Base-by-base conservation (phyloP, 1,140 invertebrate species). In the Alviniconcha marisindica region DNA sequence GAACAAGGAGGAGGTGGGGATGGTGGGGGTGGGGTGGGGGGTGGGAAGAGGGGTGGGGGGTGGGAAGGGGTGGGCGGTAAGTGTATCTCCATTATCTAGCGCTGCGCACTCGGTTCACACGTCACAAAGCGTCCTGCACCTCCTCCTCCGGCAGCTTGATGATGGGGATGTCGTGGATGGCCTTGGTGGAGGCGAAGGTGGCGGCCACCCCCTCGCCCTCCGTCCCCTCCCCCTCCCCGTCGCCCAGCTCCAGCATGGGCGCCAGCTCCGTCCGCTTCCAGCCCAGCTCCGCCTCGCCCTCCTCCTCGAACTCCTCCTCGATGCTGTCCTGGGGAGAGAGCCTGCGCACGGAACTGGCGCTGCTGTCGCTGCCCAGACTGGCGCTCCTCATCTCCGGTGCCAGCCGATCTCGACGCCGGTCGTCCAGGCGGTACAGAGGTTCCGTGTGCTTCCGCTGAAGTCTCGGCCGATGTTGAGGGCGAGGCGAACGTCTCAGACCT, bases 291-390 rank as follows among this genome's bases (percentile, higher is more conserved):
- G 84, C 86, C 24, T 87, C 84, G 74, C 87, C 87, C 33, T 87
- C 87, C 33, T 89, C 88, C 69, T 87, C 88, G 21, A 88, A 88
- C 80, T 92, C 90, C 82, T 92, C 91, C 77, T 92, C 91, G 14
- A 92, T 92, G 48, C 91, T 92, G 83, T 92, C 91, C 71, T 91
- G 90, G 0, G 91, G 91, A 0, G 91, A 92, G 4, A 90, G 66
- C 38, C 88, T 85, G 24, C 91, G 83, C 33, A 87, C 88, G 0
- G 90, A 91, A 56, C 89, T 90, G 5, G 89, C 88, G 79, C 91
- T 91, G 83, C 91, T 92, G 78, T 92, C 91, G 83, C 91, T 92
- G 14, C 91, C 91, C 15, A 92, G 76, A 83, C 91, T 92, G 24
- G 89, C 84, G 81, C 91, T 92, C 66, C 91, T 86, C 87, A 89